phyloP scores from a whole-genome alignment of 2,888 invertebrate species.

The Phragmatobia fuliginosa region DNA sequence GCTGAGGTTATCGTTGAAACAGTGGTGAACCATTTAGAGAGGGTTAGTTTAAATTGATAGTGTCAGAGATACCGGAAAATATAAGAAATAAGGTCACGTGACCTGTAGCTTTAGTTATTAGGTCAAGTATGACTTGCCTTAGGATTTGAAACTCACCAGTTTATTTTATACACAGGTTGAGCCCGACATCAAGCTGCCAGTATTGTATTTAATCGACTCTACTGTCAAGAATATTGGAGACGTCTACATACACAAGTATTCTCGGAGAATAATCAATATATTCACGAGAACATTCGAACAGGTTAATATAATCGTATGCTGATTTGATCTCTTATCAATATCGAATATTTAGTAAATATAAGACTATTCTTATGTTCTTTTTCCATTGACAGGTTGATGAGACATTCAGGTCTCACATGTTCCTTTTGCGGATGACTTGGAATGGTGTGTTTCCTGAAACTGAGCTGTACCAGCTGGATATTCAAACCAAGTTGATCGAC shows the following conservation, averaged over 20 bases:
- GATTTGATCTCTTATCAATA: not conserved
- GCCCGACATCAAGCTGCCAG: slow-evolving; percentile 96
- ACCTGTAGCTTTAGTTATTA: no score
- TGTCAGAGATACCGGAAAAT: no score
- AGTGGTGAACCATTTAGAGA: slow-evolving; percentile 97
- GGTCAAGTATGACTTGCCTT: slow-evolving; percentile 33
- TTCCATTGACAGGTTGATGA: slow-evolving; percentile 93
- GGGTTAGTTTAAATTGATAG: slow-evolving; percentile 93
- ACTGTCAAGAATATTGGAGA: slow-evolving; percentile 99
- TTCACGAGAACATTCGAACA: slow-evolving; percentile 98
- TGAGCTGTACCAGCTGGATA: slow-evolving; percentile 96
- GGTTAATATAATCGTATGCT: slow-evolving; percentile 87
- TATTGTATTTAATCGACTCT: slow-evolving; percentile 99
- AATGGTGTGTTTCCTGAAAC: slow-evolving; percentile 95
- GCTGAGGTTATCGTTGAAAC: slow-evolving; percentile 97
- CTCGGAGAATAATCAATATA: slow-evolving; percentile 96
- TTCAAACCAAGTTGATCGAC: slow-evolving; percentile 94
- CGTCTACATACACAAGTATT: slow-evolving; percentile 95
- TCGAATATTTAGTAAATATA: not conserved
- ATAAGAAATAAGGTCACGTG: no score
- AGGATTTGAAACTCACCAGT: slow-evolving; percentile 72
- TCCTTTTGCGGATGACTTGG: slow-evolving; percentile 98
- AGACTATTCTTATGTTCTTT: no score
- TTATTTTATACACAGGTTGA: slow-evolving; percentile 90
- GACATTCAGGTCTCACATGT: slow-evolving; percentile 96